These are phyloP conservation scores for Vulpes lagopus DNA, from an alignment of 2,113 vertebrate genomes.

Conservation along the genomic window DNA sequence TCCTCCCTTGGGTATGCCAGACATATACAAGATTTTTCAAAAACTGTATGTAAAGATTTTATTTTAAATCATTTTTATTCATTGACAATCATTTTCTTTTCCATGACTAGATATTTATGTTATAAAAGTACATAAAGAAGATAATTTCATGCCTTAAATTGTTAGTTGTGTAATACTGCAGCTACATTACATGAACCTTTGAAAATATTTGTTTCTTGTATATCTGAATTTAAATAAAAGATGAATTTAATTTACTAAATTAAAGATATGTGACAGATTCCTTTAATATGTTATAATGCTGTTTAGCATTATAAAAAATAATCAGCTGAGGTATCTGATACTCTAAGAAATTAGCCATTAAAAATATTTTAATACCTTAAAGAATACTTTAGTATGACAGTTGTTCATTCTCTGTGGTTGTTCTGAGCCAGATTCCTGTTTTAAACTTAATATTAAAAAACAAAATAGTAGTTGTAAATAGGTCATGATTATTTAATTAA, in stretches of 20 bases:
- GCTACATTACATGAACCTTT: slow-evolving; percentile 41
- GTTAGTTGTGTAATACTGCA: not conserved
- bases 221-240: slow-evolving; percentile 27
- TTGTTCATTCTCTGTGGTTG: not conserved
- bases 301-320: slow-evolving; percentile 22
- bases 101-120: not conserved
- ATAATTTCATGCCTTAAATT: slow-evolving; percentile 51
- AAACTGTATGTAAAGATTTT: slow-evolving; percentile 23
- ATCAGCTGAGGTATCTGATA: not conserved
- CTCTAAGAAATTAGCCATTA: slow-evolving; percentile 8
- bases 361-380: slow-evolving; percentile 21
- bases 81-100: not conserved
- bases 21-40: not conserved
- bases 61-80: slow-evolving; percentile 24
- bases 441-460: slow-evolving; percentile 18
- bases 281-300: not conserved
- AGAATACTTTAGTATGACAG: not conserved
- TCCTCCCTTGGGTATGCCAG: not conserved
- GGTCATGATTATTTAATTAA: slow-evolving; percentile 3
- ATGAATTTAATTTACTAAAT: slow-evolving; percentile 43
- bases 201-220: not conserved
- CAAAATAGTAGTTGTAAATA: not conserved
- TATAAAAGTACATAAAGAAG: not conserved
- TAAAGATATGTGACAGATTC: not conserved
- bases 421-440: not conserved